Conservation (phyloP, 2,113 vertebrate species). For the Eidolon helvum region DNA sequence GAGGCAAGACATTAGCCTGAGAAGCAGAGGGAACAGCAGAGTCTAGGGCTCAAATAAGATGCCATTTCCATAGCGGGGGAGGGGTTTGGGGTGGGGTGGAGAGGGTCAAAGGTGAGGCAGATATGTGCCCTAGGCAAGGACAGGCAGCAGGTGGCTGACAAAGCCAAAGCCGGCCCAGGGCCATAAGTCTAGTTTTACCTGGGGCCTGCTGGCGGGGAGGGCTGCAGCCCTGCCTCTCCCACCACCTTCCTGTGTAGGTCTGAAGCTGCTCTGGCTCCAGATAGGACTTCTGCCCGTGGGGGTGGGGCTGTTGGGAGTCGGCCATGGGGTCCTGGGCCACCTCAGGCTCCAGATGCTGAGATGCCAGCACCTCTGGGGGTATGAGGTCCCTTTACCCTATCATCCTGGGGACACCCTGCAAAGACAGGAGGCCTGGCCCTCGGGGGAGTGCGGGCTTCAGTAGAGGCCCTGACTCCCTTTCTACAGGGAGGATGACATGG, state of each 20-base stretch:
- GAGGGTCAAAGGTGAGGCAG: background rate
- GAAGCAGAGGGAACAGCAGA: accelerated
- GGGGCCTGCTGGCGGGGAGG: too few relatives aligned
- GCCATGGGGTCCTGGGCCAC: background rate
- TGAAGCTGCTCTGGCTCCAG: background rate
- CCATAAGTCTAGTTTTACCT: background rate
- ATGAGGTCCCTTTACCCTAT: background rate
- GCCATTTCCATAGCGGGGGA: background rate
- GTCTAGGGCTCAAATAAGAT: background rate
- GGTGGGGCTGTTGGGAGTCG: accelerated
- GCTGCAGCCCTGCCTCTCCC: background rate
- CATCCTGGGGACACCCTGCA: accelerated
- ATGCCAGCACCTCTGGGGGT: background rate
- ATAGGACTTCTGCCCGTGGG: background rate
- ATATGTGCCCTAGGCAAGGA: background rate
- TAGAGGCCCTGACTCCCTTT: background rate
- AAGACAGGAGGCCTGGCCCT: background rate
- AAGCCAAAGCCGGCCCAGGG: too few relatives aligned
- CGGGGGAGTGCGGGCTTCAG: accelerated
- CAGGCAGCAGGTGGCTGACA: background rate
- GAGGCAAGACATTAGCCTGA: background rate
- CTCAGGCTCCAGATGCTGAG: background rate
- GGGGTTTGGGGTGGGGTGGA: background rate
- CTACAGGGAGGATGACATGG: background rate
- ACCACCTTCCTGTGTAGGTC: background rate